Evolutionary conservation across 2,888 invertebrate species (phyloP), one percentile per base, ranked within the genome.

Genomic region (Coremacera marginata): DNA sequence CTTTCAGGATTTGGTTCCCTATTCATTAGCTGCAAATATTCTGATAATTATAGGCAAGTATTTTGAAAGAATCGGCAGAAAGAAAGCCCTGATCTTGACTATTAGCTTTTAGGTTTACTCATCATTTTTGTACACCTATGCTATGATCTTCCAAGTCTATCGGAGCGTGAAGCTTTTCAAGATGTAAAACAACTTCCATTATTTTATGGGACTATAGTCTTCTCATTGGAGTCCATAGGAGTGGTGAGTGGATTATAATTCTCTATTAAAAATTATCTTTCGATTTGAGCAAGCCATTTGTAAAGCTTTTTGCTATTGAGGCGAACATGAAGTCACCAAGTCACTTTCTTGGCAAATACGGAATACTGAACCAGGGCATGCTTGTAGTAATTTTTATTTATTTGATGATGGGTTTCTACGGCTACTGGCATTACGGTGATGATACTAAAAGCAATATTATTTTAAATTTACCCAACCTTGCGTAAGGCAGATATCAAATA

Each of bases 181-280:
- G 89, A 88, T 81, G 90, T 90, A 84, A 89, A 89, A 25, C 90
- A 91, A 78, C 90, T 94, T 80, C 96, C 97, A 0, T 91, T 95
- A 11, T 97, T 95, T 90, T 96, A 97, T 88, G 97, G 97, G 44
- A 96, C 95, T 5, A 95, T 95, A n/a, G 94, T 98, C 83, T 98
- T 96, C 88, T 94, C 97, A 22, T 93, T 97, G 83, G 97, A 97
- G 91, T 93, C 93, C 0, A 92, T 94, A 81, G 93, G 93, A 83
- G 93, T 93, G 92, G 96, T 95, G 87, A 92, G 93, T 91, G 34
- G 11, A 3, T 31, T 11, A 5, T 8, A 0, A 22, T 0, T 5
- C 49, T 19, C 25, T 9, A 3, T 16, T 14, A n/a, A 14, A 7
- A 70, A 9, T 25, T 49, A 9, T 49, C 37, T 44, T 9, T 52